phyloP scores from a whole-genome alignment of 37 sponge, comb jelly and placozoan species.

The Diacarnus erythraeanus region DNA sequence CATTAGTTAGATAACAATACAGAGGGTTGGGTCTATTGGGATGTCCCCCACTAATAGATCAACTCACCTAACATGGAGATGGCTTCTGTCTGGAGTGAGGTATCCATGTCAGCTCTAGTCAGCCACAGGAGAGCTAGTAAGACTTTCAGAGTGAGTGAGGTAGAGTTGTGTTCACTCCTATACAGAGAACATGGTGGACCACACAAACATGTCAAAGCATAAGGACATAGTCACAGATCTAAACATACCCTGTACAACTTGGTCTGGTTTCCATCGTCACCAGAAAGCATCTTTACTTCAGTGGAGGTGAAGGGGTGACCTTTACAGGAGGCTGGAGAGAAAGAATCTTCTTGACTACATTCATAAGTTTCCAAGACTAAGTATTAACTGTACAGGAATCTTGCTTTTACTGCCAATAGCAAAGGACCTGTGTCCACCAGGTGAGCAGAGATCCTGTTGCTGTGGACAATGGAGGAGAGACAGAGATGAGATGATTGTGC shows the following conservation, averaged over 20 bases:
- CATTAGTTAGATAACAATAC: too few species aligned
- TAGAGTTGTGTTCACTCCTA: not conserved
- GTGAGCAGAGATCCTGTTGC: constrained; percentile 9
- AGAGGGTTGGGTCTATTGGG: too few species aligned
- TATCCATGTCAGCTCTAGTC: not conserved
- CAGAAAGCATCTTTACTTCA: constrained; percentile 10
- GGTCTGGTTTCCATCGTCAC: constrained; percentile 24
- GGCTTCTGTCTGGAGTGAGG: constrained; percentile 2
- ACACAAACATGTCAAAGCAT: constrained; percentile 29
- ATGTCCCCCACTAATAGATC: too few species aligned
- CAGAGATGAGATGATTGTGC: constrained; percentile 31
- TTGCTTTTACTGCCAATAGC: too few species aligned
- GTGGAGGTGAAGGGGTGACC: constrained; percentile 5
- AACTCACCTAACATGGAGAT: constrained; percentile 11
- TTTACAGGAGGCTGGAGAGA: constrained; percentile 10
- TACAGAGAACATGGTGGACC: too few species aligned
- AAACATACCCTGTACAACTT: too few species aligned
- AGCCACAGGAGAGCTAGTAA: constrained; percentile 30
- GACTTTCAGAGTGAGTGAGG: constrained; percentile 13
- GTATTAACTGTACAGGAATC: too few species aligned
- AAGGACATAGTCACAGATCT: not conserved
- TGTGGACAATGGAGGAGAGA: constrained; percentile 18
- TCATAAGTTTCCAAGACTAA: too few species aligned
- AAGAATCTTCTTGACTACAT: not conserved
- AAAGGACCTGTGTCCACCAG: constrained; percentile 16